Conservation (phyloP, 2,113 vertebrate species). For the Hymenochirus boettgeri region DNA sequence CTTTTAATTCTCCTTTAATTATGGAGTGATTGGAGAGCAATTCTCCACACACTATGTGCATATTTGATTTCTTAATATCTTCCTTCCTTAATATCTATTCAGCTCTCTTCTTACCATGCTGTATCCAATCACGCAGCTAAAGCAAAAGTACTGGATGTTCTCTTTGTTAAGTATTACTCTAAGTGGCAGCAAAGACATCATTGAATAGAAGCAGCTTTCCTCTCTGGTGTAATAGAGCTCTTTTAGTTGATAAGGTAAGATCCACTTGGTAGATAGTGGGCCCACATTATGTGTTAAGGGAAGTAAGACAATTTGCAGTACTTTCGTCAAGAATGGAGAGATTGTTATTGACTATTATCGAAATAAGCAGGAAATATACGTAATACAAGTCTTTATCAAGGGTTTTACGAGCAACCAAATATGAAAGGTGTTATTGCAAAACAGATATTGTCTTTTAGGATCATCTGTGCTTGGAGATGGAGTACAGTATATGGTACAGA, state of each 20-base stretch:
- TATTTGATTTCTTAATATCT: too few species aligned
- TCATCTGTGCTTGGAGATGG: too few species aligned
- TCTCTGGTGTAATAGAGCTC: conserved; percentile 32
- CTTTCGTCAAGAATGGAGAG: conserved; percentile 22
- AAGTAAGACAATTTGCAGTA: conserved; percentile 23
- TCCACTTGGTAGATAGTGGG: conserved; percentile 14
- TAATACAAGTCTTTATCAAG: conserved; percentile 1
- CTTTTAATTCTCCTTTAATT: too few species aligned
- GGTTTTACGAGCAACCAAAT: neutral
- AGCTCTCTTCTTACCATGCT: too few species aligned
- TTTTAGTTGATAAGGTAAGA: conserved; percentile 16
- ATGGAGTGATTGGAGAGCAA: too few species aligned
- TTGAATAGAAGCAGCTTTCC: conserved; percentile 29
- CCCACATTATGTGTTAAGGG: conserved; percentile 17
- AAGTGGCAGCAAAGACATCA: conserved; percentile 27
- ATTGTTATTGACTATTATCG: conserved; percentile 31
- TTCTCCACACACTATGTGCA: too few species aligned
- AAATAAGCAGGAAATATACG: neutral
- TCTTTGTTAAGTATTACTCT: conserved; percentile 21
- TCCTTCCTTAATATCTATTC: too few species aligned
- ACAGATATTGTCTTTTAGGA: too few species aligned
- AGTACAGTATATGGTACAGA: too few species aligned
- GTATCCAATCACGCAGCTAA: too few species aligned
- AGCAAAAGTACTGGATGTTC: neutral
- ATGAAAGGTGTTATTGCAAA: too few species aligned